A percentile compares a stretch with the other conserved stretches of the same genome.
Conservation (phyloP, 1,140 invertebrate genomes). For the Andrena cerasifolii region DNA sequence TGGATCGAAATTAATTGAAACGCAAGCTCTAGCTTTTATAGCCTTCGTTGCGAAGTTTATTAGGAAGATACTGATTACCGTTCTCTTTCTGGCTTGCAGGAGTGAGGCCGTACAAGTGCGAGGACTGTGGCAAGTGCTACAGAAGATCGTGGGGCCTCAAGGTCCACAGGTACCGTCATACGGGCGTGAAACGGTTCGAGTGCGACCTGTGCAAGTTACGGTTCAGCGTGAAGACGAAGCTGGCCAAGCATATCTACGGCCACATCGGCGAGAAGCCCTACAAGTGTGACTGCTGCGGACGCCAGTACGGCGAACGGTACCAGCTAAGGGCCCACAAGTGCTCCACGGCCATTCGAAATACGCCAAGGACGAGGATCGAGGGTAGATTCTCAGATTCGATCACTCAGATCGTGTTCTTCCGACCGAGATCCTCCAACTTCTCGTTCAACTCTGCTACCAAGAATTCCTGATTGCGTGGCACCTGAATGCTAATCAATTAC, state of each 20-base stretch:
- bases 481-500: too few species aligned
- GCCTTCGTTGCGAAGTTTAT: too few species aligned
- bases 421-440: not conserved
- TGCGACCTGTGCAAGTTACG: constrained; percentile 59
- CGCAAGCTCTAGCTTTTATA: too few species aligned
- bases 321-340: constrained; percentile 50
- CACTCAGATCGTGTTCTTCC: constrained; percentile 37
- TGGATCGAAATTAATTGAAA: too few species aligned
- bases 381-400: not conserved
- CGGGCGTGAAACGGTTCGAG: constrained; percentile 58
- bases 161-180: constrained; percentile 59
- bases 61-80: not conserved
- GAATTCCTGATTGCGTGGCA: not conserved
- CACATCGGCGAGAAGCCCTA: constrained; percentile 58
- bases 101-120: constrained; percentile 46
- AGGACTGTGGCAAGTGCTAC: constrained; percentile 57
- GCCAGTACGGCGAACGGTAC: constrained; percentile 55
- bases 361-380: constrained; percentile 4
- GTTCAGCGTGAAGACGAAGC: constrained; percentile 58
- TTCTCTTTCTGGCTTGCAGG: not conserved
- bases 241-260: constrained; percentile 58
- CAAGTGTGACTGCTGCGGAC: constrained; percentile 48
- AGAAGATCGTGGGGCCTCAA: constrained; percentile 60
- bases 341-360: not conserved
- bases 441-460: not conserved